A percentile compares a stretch with the other conserved stretches of the same genome.
Conservation (phyloP, 2,113 vertebrate species). For the Coryphaenoides rupestris region DNA sequence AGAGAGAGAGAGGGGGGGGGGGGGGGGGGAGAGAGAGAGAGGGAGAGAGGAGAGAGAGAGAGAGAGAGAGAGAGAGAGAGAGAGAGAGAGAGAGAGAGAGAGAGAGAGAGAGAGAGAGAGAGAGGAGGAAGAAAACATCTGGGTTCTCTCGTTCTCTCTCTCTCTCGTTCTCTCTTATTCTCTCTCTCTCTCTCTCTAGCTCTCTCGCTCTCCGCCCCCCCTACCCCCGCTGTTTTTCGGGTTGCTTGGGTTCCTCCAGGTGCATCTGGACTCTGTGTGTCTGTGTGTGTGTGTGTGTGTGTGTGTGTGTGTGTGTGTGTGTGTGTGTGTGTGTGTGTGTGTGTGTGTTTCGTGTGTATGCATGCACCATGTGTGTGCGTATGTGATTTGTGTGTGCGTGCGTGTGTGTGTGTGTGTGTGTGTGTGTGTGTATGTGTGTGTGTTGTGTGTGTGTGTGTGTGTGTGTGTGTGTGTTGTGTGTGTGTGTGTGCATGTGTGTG, state of each 20-base stretch:
- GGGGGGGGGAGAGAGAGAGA: too few relatives aligned
- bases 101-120: slow-evolving; percentile 4
- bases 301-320: slow-evolving; percentile 17
- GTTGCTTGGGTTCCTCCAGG: slow-evolving; percentile 70
- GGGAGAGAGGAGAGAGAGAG: slow-evolving; percentile 49
- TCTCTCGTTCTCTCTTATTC: slow-evolving; percentile 2
- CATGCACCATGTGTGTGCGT: not conserved
- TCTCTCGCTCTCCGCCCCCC: slow-evolving; percentile 10
- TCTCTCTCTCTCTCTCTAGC: slow-evolving; percentile 42
- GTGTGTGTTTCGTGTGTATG: too few relatives aligned
- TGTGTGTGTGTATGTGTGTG: too few relatives aligned
- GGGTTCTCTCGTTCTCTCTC: slow-evolving; percentile 65
- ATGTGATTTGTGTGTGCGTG: not conserved
- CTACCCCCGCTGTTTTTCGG: slow-evolving; percentile 42
- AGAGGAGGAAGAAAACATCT: slow-evolving; percentile 71
- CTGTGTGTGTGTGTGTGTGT: slow-evolving; percentile 34
- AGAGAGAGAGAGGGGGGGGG: not conserved
- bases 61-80: slow-evolving; percentile 17
- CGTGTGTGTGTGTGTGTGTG: too few relatives aligned
- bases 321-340: not conserved
- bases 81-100: slow-evolving; percentile 17
- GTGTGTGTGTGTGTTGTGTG: too few relatives aligned
- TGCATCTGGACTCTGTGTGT: slow-evolving; percentile 61
- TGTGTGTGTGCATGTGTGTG: too few relatives aligned
- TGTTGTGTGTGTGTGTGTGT: too few relatives aligned